Evolutionary conservation across 2,797 vertebrate genomes (phyloP), one percentile per base, ranked within the genome.

Genomic region (Macropus fuliginosus): DNA sequence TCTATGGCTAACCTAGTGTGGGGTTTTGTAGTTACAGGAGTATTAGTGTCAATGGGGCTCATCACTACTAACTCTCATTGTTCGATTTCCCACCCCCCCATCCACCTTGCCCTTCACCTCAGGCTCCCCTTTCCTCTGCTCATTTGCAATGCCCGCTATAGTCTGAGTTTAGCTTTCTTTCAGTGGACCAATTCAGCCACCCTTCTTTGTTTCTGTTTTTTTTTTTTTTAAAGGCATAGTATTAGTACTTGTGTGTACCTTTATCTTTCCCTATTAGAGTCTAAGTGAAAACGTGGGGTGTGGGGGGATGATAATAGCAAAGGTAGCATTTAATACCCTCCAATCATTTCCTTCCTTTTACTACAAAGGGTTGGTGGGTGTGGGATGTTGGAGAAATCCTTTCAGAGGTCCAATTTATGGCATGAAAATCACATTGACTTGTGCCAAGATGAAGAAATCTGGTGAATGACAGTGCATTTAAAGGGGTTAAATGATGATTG

Each of bases 61-160:
- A 31, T 34, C 31, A 13, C 8, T 57, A 28, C 12, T 74, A 74
- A 40, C 16, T 21, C 1, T 74, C 6, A 21, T 40, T 40, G 40
- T 74, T 74, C 10, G 24, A 21, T 40, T 40, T 74, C 62, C 0
- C 14, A 16, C 0, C 27, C 10, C 13, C 6, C 5, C 4, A 74
- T 18, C 0, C 66, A 40, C 8, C n/a, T 9, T 40, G 34, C 2
- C 40, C 5, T 74, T 40, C 34, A 74, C 18, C 16, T 18, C 2
- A 40, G 66, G 0, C n/a, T 40, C 14, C 13, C 1, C n/a, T 74
- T 74, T 74, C n/a, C 16, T 74, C n/a, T 74, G 6, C 16, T 21
- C 5, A n/a, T 21, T 2, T 40, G 1, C 9, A 40, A 40, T 40
- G 18, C 2, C 1, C 1, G 2, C 16, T 74, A 40, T 2, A 40